A percentile compares a stretch with the other conserved stretches of the same genome.
phyloP scores from a whole-genome alignment of 2,888 invertebrate genomes.

The Cyaniris semiargus region DNA sequence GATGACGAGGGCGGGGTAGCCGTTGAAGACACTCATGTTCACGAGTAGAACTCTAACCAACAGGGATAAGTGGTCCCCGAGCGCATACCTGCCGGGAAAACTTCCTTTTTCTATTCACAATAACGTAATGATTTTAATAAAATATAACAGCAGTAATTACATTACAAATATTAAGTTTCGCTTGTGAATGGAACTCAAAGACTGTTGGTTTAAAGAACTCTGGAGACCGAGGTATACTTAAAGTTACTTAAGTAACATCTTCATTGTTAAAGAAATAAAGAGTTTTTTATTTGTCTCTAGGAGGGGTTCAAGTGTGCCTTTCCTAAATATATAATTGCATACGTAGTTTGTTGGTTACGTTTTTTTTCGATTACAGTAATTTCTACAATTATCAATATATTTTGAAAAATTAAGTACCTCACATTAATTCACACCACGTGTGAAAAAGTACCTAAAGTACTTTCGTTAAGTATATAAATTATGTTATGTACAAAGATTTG shows the following conservation, averaged over 20 bases:
- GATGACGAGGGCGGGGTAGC: background rate
- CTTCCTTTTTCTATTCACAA: constrained; percentile 28
- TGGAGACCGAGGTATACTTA: constrained; percentile 27
- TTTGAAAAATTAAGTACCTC: too few species aligned
- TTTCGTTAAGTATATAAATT: too few species aligned
- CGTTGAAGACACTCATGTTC: constrained; percentile 28
- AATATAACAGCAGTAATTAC: constrained; percentile 6
- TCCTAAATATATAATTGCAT: constrained; percentile 7
- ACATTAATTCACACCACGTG: too few species aligned
- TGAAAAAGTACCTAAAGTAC: too few species aligned
- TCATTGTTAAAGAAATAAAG: constrained; percentile 17
- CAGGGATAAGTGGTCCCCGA: constrained; percentile 28
- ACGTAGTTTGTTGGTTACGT: background rate
- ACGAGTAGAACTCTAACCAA: constrained; percentile 29
- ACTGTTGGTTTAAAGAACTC: constrained; percentile 17
- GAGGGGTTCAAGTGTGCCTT: background rate
- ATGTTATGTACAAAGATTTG: too few species aligned
- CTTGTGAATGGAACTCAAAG: constrained; percentile 3
- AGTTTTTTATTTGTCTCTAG: constrained; percentile 10
- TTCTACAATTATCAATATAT: too few species aligned
- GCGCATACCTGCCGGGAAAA: constrained; percentile 19
- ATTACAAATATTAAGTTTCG: constrained; percentile 20
- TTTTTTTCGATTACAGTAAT: too few species aligned
- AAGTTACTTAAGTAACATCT: constrained; percentile 23
- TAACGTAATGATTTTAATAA: constrained; percentile 30